A percentile compares a stretch with the other conserved stretches of the same genome.
phyloP scores from a whole-genome alignment of 2,113 vertebrate species.

The Microcebus murinus region DNA sequence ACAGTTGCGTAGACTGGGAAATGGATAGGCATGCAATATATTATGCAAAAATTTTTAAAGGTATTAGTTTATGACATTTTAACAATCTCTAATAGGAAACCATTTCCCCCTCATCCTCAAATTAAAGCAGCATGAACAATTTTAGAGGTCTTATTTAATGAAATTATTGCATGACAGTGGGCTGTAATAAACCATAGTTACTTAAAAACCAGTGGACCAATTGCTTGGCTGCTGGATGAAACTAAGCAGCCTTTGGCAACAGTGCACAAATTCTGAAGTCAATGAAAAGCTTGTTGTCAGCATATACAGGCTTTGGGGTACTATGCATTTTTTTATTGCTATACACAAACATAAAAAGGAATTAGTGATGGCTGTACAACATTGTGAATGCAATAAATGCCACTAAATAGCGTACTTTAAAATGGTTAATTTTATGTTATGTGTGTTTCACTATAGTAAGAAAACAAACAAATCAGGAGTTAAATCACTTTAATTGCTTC shows the following conservation, averaged over 20 bases:
- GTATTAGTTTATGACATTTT: conserved; percentile 7
- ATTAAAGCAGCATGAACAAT: conserved; percentile 52
- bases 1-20: neutral
- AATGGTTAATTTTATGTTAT: conserved; percentile 25
- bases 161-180: neutral
- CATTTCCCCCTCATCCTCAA: neutral
- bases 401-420: neutral
- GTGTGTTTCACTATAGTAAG: neutral
- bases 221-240: neutral
- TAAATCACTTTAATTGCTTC: conserved; percentile 65
- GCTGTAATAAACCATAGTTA: neutral
- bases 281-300: conserved; percentile 56
- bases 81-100: conserved; percentile 43
- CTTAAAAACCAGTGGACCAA: neutral
- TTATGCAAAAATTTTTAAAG: neutral
- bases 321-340: conserved; percentile 46
- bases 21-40: neutral
- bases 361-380: neutral
- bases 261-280: conserved; percentile 11
- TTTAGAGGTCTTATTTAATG: neutral
- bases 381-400: neutral
- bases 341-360: conserved; percentile 66
- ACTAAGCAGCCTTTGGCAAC: neutral
- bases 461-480: conserved; percentile 31
- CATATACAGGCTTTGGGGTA: neutral